Percentiles rank a stretch among this genome's conserved stretches.
phyloP scores from a whole-genome alignment of 2,797 vertebrate genomes.

The Otolemur crassicaudatus region DNA sequence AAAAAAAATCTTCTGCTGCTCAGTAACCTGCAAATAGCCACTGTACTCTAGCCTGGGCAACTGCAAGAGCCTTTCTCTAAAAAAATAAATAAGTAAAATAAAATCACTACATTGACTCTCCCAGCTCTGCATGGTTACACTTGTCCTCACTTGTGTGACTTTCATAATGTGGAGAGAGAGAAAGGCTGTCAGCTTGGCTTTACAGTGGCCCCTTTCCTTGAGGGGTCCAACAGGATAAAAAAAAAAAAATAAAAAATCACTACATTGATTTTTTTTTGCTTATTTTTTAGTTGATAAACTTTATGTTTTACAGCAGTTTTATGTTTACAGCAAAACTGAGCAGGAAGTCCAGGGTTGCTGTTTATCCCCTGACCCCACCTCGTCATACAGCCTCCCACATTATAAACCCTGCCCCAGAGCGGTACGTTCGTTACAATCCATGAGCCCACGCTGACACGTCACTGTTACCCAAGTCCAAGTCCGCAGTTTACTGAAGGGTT shows the following conservation, averaged over 20 bases:
- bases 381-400: background rate
- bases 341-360: background rate
- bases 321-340: background rate
- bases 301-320: conserved; percentile 43
- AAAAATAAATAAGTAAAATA: background rate
- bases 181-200: no score
- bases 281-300: conserved; percentile 23
- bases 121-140: no score
- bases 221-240: no score
- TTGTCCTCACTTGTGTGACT: no score
- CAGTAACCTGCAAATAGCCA: background rate
- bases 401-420: background rate
- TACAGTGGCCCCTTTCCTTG: no score
- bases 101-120: background rate
- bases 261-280: background rate
- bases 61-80: background rate
- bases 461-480: background rate
- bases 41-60: background rate
- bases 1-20: no score
- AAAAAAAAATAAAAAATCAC: background rate
- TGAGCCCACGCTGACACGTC: background rate
- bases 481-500: background rate
- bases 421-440: background rate
- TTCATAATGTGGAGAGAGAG: no score
- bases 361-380: rapidly evolving